Conservation (phyloP, 2,888 invertebrate genomes). For the Slavum lentiscoides region DNA sequence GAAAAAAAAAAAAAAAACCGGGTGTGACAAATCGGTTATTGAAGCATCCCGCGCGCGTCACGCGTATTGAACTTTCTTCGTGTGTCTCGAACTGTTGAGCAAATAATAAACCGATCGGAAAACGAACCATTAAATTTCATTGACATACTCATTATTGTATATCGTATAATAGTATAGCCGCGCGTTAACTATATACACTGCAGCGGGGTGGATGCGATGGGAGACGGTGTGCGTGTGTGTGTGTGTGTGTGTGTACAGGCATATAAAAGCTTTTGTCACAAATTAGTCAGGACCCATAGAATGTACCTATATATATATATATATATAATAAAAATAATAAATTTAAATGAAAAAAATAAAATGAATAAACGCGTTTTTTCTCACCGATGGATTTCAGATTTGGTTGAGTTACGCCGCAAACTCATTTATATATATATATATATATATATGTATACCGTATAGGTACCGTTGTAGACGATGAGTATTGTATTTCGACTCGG, state of each 20-base stretch:
- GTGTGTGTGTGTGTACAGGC: not conserved
- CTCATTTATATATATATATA: no score
- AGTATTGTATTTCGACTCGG: not conserved
- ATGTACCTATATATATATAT: not conserved
- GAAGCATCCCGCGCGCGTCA: conserved; percentile 43
- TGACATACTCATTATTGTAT: conserved; percentile 46
- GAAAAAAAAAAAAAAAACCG: no score
- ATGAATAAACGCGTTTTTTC: conserved; percentile 19
- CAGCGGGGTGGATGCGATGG: not conserved
- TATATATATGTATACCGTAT: no score
- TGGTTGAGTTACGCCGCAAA: conserved; percentile 1
- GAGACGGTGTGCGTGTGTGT: not conserved
- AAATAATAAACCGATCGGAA: conserved; percentile 53
- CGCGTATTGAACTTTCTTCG: conserved; percentile 46
- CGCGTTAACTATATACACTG: not conserved
- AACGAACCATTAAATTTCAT: conserved; percentile 52
- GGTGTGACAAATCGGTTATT: conserved; percentile 50
- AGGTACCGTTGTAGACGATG: not conserved
- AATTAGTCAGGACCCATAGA: conserved; percentile 35
- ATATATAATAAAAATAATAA: no score
- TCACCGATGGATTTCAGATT: not conserved
- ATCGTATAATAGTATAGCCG: no score
- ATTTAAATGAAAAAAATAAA: not conserved
- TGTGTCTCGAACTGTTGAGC: conserved; percentile 48
- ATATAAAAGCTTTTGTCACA: conserved; percentile 35